Conservation (phyloP, 2,113 vertebrate genomes). For the Vulpes vulpes region DNA sequence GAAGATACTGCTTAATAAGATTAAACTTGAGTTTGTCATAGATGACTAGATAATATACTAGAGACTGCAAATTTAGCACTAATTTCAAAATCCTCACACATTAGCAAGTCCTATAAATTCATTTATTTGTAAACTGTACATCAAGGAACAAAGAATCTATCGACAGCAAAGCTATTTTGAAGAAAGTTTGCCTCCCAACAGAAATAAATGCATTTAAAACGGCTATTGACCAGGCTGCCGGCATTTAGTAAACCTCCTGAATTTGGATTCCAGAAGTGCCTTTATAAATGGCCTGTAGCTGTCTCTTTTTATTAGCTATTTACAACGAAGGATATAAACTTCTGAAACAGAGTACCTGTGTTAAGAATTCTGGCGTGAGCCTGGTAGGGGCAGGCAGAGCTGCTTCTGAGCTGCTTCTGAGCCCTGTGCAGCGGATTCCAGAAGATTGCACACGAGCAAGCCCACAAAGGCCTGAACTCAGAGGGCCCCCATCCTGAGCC, state of each 20-base stretch:
- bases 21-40: slow-evolving; percentile 74
- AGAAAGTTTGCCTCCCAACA: slow-evolving; percentile 61
- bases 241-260: slow-evolving; percentile 45
- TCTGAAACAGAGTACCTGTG: slow-evolving; percentile 54
- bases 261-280: slow-evolving; percentile 52
- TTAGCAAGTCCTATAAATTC: slow-evolving; percentile 62
- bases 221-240: slow-evolving; percentile 63
- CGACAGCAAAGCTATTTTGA: slow-evolving; percentile 55
- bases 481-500: neutral
- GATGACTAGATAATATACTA: slow-evolving; percentile 40
- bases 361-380: neutral
- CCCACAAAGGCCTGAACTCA: neutral
- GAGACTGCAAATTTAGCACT: slow-evolving; percentile 51
- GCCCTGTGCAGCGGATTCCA: neutral
- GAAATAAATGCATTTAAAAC: slow-evolving; percentile 76
- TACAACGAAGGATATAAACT: slow-evolving; percentile 49
- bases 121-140: slow-evolving; percentile 51
- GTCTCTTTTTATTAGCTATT: slow-evolving; percentile 69
- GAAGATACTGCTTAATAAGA: slow-evolving; percentile 59
- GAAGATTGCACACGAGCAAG: neutral
- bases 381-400: neutral
- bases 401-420: neutral
- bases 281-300: slow-evolving; percentile 59
- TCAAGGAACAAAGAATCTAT: slow-evolving; percentile 64
- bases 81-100: slow-evolving; percentile 58